Base-by-base conservation (phyloP, 1,140 invertebrate species). In the Conus betulinus region DNA sequence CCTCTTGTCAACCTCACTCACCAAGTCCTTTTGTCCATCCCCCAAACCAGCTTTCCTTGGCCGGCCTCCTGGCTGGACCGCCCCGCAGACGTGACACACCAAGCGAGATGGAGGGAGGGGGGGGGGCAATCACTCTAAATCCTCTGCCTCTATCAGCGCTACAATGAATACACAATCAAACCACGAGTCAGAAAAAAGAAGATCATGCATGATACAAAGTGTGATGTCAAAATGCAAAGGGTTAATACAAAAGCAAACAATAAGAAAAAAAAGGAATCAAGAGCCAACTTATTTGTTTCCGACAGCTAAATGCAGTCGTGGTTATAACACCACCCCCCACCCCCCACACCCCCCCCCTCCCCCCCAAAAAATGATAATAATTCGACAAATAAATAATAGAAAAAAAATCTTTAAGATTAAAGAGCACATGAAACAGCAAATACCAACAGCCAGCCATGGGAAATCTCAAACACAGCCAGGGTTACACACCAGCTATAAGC, bases 111-210 rank as follows among this genome's bases (percentile, higher is more conserved):
- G 57, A 25, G 51, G 63, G 51, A 13, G 71, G 84, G 52, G 57
- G 52, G 57, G 85, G 85, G 5, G 85, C 71, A 87, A 76, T 87
- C 85, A 87, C 85, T 87, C 85, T 87, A 87, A 78, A 87, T 87
- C 85, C 85, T 87, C 85, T 55, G 85, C 85, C 74, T 87, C 85
- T 87, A 87, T 87, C 85, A 87, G 85, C 71, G 85, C 85, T 87
- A 87, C 85, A 87, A 87, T 87, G 53, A 79, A 87, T 87, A 87
- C 27, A 85, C 71, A 87, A 87, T 78, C 67, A 78, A 39, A 87
- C n/a, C 71, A 27, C 39, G 10, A 39, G 85, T 87, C 67, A 87
- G 74, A 87, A 74, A 71, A 87, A 53, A 78, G 15, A 74, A 74
- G 67, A 39, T 13, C 20, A 85, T 27, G 27, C 71, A 78, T 78